Evolutionary conservation across 1,140 invertebrate species (phyloP), one percentile per base, ranked within the genome.

Genomic region (Megalonaias nervosa): DNA sequence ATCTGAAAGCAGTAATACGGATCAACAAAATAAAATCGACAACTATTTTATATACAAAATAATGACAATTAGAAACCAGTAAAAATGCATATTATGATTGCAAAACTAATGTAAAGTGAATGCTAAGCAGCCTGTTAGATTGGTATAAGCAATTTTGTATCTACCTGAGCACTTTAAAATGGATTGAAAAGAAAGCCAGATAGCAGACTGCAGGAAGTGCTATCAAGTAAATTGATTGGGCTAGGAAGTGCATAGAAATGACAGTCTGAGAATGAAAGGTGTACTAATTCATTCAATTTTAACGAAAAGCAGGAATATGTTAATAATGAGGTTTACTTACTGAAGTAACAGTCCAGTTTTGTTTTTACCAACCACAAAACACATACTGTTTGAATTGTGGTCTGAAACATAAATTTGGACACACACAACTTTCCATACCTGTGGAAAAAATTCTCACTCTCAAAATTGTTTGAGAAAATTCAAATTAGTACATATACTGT

Each of bases 151-250:
- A 67, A 21, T 21, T 60, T 60, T 21, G 62, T 77, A 84, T 84
- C 90, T 91, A 96, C 95, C 95, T 97, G 92, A 99, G 92, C 21
- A 98, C 94, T 70, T 92, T 92, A 66, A 99, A 92, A 92, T 99
- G 98, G 74, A 98, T 95, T 90, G 95, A 97, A 91, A 99, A 99
- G 89, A 98, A 96, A 69, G 93, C 85, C 61, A 96, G 92, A 83
- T 99, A 99, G 0, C 98, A 90, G 15, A 95, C 62, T 57, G 94
- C 92, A 9, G 97, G 98, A 89, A 98, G 93, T 1, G 96, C 26
- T 75, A 99, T 99, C 1, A 99, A 92, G 77, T 96, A 95, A 38
- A 97, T 31, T 21, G 93, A 94, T 89, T 97, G 93, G 15, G 95
- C 95, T 13, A 95, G 75, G 77, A 98, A 93, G 92, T 98, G 97